Percentiles rank a stretch among this genome's conserved stretches.
phyloP scores from a whole-genome alignment of 2,113 vertebrate species.

The Prietella phreatophila region DNA sequence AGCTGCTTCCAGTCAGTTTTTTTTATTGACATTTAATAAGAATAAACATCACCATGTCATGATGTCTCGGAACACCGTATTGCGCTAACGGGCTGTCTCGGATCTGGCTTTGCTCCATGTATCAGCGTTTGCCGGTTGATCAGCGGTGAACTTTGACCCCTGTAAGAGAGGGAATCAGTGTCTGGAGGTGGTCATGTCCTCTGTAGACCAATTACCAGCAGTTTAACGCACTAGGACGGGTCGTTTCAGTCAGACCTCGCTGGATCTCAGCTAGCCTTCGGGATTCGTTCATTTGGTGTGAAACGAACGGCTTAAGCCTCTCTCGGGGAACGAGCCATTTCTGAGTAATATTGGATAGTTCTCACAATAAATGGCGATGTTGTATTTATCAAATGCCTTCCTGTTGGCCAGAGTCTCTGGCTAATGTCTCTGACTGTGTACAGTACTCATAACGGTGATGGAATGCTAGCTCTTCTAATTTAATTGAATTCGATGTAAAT shows the following conservation, averaged over 20 bases:
- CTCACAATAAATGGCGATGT: background rate
- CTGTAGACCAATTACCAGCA: background rate
- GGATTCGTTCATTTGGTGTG: background rate
- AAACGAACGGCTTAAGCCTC: background rate
- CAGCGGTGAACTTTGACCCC: background rate
- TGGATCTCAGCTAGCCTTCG: background rate
- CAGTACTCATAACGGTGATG: background rate
- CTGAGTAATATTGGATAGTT: background rate
- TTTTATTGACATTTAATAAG: background rate
- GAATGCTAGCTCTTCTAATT: background rate
- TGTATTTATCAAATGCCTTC: background rate
- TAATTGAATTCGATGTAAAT: background rate
- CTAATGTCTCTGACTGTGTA: background rate
- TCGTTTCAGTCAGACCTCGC: background rate
- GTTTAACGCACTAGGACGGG: background rate
- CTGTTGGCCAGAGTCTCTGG: background rate
- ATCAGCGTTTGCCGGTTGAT: background rate
- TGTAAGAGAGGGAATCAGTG: background rate
- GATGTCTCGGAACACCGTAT: too few relatives aligned
- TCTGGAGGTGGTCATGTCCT: background rate
- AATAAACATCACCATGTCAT: background rate
- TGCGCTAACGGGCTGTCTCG: background rate
- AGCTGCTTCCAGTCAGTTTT: background rate
- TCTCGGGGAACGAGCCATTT: background rate
- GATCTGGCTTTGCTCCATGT: background rate